Percentiles rank a stretch among this genome's conserved stretches.
These are phyloP conservation scores for Liolophura sinensis DNA, from an alignment of 1,140 invertebrate species.

Conservation along the genomic window DNA sequence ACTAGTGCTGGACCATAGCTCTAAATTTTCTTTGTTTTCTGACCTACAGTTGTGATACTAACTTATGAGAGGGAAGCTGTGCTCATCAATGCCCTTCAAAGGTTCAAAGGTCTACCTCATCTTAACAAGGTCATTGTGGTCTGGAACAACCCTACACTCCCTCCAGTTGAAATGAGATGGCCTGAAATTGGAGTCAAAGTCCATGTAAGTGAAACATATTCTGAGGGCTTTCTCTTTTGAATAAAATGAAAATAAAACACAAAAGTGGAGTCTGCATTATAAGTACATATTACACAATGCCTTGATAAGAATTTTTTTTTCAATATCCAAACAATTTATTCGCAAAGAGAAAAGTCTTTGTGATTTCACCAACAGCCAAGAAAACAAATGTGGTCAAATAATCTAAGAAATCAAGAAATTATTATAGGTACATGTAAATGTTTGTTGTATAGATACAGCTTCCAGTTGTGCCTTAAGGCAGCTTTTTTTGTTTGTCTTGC, in stretches of 20 bases:
- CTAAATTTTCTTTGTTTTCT: neutral
- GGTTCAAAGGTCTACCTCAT: conserved; percentile 90
- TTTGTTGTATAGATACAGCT: too few species aligned
- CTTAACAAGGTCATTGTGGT: conserved; percentile 97
- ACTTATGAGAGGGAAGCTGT: conserved; percentile 96
- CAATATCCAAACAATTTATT: neutral
- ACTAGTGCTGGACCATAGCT: too few species aligned
- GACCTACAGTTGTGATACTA: conserved; percentile 81
- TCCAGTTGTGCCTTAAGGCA: too few species aligned
- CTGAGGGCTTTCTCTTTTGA: neutral
- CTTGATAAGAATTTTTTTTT: neutral
- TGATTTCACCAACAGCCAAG: too few species aligned
- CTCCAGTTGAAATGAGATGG: conserved; percentile 83
- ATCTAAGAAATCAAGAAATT: too few species aligned
- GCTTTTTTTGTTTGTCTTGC: too few species aligned
- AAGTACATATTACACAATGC: neutral
- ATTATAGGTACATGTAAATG: too few species aligned
- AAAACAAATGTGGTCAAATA: too few species aligned
- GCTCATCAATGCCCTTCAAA: conserved; percentile 84
- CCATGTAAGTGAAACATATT: conserved; percentile 63
- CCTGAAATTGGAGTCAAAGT: conserved; percentile 94
- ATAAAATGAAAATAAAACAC: neutral
- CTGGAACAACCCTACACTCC: conserved; percentile 91
- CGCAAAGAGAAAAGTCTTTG: neutral
- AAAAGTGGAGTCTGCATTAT: neutral